Evolutionary conservation across 2,888 invertebrate genomes (phyloP), one percentile per base, ranked within the genome.

Genomic region (Ptychoptera albimana): DNA sequence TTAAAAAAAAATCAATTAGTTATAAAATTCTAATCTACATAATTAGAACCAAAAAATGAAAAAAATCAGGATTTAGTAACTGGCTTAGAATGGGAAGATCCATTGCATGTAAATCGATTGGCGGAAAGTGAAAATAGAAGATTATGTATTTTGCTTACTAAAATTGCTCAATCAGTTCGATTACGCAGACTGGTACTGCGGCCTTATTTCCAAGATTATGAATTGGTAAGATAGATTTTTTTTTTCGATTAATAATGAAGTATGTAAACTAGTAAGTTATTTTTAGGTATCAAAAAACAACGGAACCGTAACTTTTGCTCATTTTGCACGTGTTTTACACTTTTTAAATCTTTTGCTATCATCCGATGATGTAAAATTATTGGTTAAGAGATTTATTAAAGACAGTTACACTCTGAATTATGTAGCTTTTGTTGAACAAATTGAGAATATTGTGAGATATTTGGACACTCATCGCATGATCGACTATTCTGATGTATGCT

Each of bases 401-500:
- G 79, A 83, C 60, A 74, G 77, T 2, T 84, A 82, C 61, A 78
- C 82, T 16, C 64, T 86, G 2, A 85, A 85, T 63, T 86, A 85
- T 56, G 72, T 83, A 8, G 81, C 81, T 7, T 83, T 86, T 57
- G 62, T 84, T 6, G 70, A 73, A 44, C 74, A 77, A 2, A 66
- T 85, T 8, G 77, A 82, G 45, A 73, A 77, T 11, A 74, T 78
- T 15, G 74, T 75, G 50, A 67, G 72, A 39, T 79, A 78, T 51
- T 58, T 77, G 48, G 69, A 73, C 48, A 54, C 63, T 12, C 62
- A 71, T 51, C 67, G 70, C 36, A 63, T 73, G 50, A 48, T 72
- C 45, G 69, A 73, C 55, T 54, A 67, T 1, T 73, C 51, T 1
- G 40, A 53, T 35, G 53, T 75, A 10, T 11, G n/a, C 6, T 32